Conservation (phyloP, 2,113 vertebrate species). For the Promerops cafer region DNA sequence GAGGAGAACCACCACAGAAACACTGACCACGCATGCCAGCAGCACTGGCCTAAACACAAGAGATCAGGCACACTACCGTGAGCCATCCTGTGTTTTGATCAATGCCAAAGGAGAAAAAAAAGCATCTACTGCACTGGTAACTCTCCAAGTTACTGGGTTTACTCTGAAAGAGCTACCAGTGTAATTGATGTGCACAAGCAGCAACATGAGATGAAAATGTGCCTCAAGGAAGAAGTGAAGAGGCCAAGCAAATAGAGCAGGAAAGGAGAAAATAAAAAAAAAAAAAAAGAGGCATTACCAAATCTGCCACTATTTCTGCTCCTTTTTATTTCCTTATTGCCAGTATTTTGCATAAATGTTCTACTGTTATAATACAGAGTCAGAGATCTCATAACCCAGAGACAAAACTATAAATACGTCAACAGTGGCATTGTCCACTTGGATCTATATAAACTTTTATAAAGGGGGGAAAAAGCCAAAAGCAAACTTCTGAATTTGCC, state of each 20-base stretch:
- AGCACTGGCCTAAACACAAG: background rate
- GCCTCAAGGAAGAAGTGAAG: background rate
- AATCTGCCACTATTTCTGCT: background rate
- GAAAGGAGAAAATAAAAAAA: background rate
- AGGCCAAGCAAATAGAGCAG: background rate
- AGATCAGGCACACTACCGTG: background rate
- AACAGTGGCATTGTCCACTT: background rate
- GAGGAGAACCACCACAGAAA: background rate
- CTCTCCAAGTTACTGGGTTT: background rate
- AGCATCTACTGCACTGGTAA: background rate
- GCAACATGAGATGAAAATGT: background rate
- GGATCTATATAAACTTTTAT: background rate
- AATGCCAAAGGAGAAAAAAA: background rate
- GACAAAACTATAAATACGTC: background rate
- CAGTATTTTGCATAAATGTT: background rate
- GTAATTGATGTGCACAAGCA: background rate
- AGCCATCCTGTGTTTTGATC: background rate
- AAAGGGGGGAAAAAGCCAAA: accelerated
- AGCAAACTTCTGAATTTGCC: background rate
- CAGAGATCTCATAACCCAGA: background rate
- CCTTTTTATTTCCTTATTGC: background rate
- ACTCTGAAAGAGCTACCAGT: background rate
- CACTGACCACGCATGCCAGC: background rate
- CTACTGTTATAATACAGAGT: background rate
- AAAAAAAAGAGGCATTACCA: background rate